Evolutionary conservation across 1,140 invertebrate genomes (phyloP).

Genomic region (Propsilocerus akamusi): DNA sequence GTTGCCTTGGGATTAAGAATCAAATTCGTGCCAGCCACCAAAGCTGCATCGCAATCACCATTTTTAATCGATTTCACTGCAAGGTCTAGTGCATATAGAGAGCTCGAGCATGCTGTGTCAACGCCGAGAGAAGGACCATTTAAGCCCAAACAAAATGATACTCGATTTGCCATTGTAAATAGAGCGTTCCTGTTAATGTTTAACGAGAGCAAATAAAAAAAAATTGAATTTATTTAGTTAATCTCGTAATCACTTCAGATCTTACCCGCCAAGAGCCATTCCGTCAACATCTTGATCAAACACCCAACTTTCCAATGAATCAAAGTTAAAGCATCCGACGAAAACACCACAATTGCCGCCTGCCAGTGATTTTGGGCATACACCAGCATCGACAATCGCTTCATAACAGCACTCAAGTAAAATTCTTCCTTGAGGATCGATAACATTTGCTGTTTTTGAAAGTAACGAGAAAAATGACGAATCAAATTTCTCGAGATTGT

Average conservation of each 20-base stretch:
- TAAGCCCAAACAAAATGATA: slow-evolving; percentile 54
- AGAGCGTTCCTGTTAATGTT: slow-evolving; percentile 56
- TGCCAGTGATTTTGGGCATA: slow-evolving; percentile 33
- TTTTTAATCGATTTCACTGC: slow-evolving; percentile 56
- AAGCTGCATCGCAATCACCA: slow-evolving; percentile 61
- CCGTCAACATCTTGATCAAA: slow-evolving; percentile 45
- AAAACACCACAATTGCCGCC: slow-evolving; percentile 41
- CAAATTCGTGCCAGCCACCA: slow-evolving; percentile 72
- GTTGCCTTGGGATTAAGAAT: slow-evolving; percentile 68
- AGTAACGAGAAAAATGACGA: slow-evolving; percentile 33
- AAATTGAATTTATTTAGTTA: slow-evolving; percentile 14
- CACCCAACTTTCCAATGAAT: slow-evolving; percentile 43
- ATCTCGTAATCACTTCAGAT: too few relatives aligned
- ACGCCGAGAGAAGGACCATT: slow-evolving; percentile 61
- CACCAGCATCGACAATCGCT: too few relatives aligned
- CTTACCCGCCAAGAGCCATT: too few relatives aligned
- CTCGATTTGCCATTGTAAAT: slow-evolving; percentile 47
- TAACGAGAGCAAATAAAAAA: slow-evolving; percentile 12
- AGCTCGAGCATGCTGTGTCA: slow-evolving; percentile 86
- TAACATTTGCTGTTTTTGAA: slow-evolving; percentile 26
- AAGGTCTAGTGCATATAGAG: slow-evolving; percentile 63
- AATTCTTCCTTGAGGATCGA: slow-evolving; percentile 31
- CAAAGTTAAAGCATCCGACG: slow-evolving; percentile 55
- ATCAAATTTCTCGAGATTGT: slow-evolving; percentile 28
- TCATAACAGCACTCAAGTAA: slow-evolving; percentile 29